Evolutionary conservation across 2,113 vertebrate genomes (phyloP), one percentile per base, ranked within the genome.

Genomic region (Clinocottus analis): DNA sequence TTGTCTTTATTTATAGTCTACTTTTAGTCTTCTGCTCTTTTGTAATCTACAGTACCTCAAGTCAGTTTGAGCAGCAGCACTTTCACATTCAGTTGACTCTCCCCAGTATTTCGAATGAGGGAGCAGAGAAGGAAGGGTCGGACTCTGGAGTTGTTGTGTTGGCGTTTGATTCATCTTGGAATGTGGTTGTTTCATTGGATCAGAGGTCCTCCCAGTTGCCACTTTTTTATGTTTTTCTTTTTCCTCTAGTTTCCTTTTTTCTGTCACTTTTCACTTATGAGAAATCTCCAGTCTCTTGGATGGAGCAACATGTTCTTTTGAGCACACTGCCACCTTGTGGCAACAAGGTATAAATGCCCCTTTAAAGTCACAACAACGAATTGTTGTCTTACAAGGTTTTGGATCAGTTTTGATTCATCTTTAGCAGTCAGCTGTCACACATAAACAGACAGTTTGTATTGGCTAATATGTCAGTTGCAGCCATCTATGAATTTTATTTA

Each of bases 11-110:
- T 35, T 61, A 39, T 6, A 69, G 73, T 75, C 93, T 63, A 49
- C 66, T 5, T 21, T 33, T 9, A 51, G 47, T 67, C 27, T 94
- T 94, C 80, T 84, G 77, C 80, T 88, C 72, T 35, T 72, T 87
- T 77, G 77, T 82, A 87, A 89, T 87, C 79, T 79, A 84, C 64
- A 87, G 91, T 94, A 94, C 93, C 93, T 93, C 91, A 91, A 89
- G 72, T 87, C 82, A 71, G 82, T 91, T 90, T 80, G 86, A 91
- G 96, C 93, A 94, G 96, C 96, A 96, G 96, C 96, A 96, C 95
- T 97, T 96, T 94, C 94, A 96, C 96, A 95, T 95, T 96, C 95
- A 92, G 94, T 75, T 5, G 23, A 77, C 29, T 74, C 72, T 27
- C 85, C 53, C 74, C 58, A 19, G 73, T 49, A 51, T 85, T 70